A percentile compares a stretch with the other conserved stretches of the same genome.
Conservation (phyloP, 2,888 invertebrate species). For the Drosophila pseudotalamancana region DNA sequence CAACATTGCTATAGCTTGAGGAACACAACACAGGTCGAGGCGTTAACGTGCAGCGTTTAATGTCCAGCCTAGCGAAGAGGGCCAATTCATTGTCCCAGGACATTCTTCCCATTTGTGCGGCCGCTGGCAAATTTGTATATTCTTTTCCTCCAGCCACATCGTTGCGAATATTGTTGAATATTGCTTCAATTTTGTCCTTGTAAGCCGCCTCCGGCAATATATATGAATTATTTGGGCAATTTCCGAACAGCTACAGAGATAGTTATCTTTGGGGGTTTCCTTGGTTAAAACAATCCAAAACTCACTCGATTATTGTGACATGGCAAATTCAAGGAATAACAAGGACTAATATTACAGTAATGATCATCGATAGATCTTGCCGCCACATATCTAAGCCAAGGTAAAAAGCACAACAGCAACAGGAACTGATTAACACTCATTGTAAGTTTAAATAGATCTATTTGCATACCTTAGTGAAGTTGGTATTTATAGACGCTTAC, state of each 20-base stretch:
- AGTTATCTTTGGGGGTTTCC: too few relatives aligned
- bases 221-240: too few relatives aligned
- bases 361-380: not conserved
- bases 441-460: not conserved
- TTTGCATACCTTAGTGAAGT: not conserved
- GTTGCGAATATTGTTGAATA: conserved; percentile 42
- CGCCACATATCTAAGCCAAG: not conserved
- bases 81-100: conserved; percentile 43
- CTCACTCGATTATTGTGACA: conserved; percentile 36
- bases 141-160: conserved; percentile 32
- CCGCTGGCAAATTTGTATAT: conserved; percentile 26
- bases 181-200: not conserved
- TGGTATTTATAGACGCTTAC: conserved; percentile 20
- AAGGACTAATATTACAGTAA: conserved; percentile 24
- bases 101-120: conserved; percentile 49
- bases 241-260: too few relatives aligned
- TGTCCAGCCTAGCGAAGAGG: conserved; percentile 32
- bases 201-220: not conserved
- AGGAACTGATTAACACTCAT: conserved; percentile 12
- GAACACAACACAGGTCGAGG: conserved; percentile 20
- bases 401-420: not conserved
- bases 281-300: not conserved
- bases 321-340: conserved; percentile 24
- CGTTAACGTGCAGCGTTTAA: conserved; percentile 4
- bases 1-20: conserved; percentile 13